Conservation (phyloP, 2,797 vertebrate species). For the Cynopterus sphinx region DNA sequence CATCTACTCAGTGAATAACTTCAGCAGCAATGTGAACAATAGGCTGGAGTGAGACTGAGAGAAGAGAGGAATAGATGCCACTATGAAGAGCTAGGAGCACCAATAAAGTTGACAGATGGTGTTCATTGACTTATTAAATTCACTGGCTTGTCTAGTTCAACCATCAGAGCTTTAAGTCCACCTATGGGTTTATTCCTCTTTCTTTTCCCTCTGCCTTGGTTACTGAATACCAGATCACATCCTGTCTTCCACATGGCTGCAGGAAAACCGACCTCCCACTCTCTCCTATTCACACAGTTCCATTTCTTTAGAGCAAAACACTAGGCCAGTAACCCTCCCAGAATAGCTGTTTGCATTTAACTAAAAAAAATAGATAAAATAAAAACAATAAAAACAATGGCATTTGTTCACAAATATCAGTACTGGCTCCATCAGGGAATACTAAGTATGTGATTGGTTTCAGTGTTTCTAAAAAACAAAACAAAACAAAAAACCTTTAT, state of each 20-base stretch:
- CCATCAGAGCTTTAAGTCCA: constrained; percentile 18
- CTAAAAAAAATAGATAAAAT: background rate
- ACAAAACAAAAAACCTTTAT: background rate
- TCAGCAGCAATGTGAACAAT: constrained; percentile 10
- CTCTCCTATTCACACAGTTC: background rate
- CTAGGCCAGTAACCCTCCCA: background rate
- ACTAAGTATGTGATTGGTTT: constrained; percentile 55
- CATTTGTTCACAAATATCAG: constrained; percentile 50
- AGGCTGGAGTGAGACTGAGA: background rate
- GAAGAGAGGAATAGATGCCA: constrained; percentile 15
- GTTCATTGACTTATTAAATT: constrained; percentile 44
- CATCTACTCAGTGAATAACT: constrained; percentile 41
- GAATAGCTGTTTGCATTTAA: constrained; percentile 43
- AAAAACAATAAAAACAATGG: constrained; percentile 32
- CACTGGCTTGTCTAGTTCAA: constrained; percentile 22
- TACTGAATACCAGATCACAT: constrained; percentile 27
- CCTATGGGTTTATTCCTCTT: constrained; percentile 21
- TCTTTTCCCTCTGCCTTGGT: background rate
- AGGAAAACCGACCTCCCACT: background rate
- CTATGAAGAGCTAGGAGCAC: background rate
- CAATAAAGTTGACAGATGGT: background rate
- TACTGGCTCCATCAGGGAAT: background rate
- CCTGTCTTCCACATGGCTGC: background rate
- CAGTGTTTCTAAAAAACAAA: constrained; percentile 16
- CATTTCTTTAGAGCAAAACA: constrained; percentile 52